Percentiles rank a stretch among this genome's conserved stretches.
phyloP scores from a whole-genome alignment of 2,113 vertebrate genomes.

The Actenoides lindsayi region DNA sequence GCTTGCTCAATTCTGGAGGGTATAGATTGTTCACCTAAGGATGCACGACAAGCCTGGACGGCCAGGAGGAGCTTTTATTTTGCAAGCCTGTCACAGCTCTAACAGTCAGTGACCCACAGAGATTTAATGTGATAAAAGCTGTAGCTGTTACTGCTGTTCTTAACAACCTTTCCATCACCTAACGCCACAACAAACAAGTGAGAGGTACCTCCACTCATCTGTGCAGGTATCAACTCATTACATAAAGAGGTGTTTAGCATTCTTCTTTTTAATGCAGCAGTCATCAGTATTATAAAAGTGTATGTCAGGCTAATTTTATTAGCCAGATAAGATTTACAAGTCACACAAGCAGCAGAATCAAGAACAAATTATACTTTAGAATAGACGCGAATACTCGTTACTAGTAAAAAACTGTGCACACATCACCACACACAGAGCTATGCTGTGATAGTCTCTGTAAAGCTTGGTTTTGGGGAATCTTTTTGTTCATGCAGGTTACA shows the following conservation, averaged over 20 bases:
- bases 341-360: background rate
- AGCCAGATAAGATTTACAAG: background rate
- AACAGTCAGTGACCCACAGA: background rate
- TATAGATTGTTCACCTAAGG: fast-evolving
- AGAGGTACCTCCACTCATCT: background rate
- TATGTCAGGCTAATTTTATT: background rate
- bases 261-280: background rate
- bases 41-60: background rate
- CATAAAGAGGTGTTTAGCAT: background rate
- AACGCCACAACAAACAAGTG: fast-evolving
- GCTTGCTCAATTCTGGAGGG: background rate
- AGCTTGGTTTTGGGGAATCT: background rate
- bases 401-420: background rate
- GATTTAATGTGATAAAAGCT: background rate
- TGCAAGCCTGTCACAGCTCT: background rate
- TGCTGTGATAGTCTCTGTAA: background rate
- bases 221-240: background rate
- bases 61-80: background rate
- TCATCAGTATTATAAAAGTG: background rate
- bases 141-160: background rate
- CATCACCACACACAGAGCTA: background rate
- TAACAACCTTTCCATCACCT: background rate
- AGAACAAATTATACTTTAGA: background rate
- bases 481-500: background rate
- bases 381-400: background rate